These are phyloP conservation scores for Drosophila testacea DNA, from an alignment of 2,888 invertebrate genomes.

Conservation along the genomic window DNA sequence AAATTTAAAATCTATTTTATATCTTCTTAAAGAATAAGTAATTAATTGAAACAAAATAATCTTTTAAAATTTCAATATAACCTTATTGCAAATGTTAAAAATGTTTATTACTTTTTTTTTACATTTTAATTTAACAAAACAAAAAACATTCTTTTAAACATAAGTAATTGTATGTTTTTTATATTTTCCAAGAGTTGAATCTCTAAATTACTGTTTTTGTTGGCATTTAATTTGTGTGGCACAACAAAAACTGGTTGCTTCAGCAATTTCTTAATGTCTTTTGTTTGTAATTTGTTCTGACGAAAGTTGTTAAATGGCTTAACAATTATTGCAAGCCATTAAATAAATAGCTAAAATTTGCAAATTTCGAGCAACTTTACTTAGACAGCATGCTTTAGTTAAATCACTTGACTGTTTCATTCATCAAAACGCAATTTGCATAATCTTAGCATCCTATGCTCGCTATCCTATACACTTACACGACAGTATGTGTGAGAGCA, in stretches of 20 bases:
- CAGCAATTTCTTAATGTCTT: constrained; percentile 6
- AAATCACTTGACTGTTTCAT: constrained; percentile 56
- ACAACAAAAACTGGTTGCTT: neutral
- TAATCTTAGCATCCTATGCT: constrained; percentile 21
- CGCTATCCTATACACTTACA: constrained; percentile 8
- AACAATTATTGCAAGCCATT: constrained; percentile 41
- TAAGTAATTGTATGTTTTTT: no score
- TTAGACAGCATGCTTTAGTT: constrained; percentile 24
- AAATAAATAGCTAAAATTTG: constrained; percentile 35
- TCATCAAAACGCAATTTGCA: constrained; percentile 51
- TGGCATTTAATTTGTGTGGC: neutral
- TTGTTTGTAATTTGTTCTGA: constrained; percentile 17
- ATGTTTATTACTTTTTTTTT: no score
- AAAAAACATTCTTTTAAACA: no score
- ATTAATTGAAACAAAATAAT: neutral
- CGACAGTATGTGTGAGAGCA: constrained; percentile 9
- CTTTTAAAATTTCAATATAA: no score
- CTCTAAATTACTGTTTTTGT: constrained; percentile 37
- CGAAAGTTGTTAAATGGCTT: constrained; percentile 7
- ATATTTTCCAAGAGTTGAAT: neutral
- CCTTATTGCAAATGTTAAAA: no score
- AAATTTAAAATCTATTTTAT: no score
- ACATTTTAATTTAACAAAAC: no score
- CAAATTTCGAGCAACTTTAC: constrained; percentile 32
- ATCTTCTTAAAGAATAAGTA: no score